Conservation (phyloP, 1,140 invertebrate species). For the Lordiphosa mommai region DNA sequence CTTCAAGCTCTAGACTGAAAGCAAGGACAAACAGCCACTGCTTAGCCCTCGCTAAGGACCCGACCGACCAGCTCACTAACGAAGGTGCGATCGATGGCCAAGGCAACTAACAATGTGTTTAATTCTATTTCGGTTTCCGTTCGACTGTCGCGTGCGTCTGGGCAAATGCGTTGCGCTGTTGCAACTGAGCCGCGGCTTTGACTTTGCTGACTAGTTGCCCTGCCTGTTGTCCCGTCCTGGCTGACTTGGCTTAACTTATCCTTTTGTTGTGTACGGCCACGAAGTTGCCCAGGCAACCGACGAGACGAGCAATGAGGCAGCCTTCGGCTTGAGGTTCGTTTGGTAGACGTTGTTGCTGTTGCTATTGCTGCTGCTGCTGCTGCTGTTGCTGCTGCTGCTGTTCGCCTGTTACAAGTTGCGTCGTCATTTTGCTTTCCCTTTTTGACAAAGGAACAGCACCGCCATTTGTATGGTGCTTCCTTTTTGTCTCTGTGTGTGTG, state of each 20-base stretch:
- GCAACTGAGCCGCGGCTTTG: conserved; percentile 72
- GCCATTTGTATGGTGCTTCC: conserved; percentile 70
- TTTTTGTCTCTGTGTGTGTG: conserved; percentile 21
- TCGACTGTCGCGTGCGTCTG: conserved; percentile 51
- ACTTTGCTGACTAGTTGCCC: conserved; percentile 34
- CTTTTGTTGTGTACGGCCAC: conserved; percentile 59
- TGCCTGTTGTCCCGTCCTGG: conserved; percentile 17
- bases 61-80: neutral
- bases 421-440: conserved; percentile 60
- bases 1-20: conserved; percentile 19
- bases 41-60: neutral
- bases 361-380: conserved; percentile 6
- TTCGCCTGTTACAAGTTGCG: conserved; percentile 60
- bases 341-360: conserved; percentile 1
- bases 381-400: conserved; percentile 28
- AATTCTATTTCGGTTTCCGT: conserved; percentile 30
- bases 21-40: conserved; percentile 38
- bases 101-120: conserved; percentile 37
- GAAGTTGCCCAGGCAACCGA: conserved; percentile 65
- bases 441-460: conserved; percentile 41
- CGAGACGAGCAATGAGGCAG: conserved; percentile 5
- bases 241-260: conserved; percentile 61
- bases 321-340: conserved; percentile 37
- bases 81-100: conserved; percentile 60
- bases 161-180: conserved; percentile 64